phyloP scores from a whole-genome alignment of 2,888 invertebrate species.

The Pyralis farinalis region DNA sequence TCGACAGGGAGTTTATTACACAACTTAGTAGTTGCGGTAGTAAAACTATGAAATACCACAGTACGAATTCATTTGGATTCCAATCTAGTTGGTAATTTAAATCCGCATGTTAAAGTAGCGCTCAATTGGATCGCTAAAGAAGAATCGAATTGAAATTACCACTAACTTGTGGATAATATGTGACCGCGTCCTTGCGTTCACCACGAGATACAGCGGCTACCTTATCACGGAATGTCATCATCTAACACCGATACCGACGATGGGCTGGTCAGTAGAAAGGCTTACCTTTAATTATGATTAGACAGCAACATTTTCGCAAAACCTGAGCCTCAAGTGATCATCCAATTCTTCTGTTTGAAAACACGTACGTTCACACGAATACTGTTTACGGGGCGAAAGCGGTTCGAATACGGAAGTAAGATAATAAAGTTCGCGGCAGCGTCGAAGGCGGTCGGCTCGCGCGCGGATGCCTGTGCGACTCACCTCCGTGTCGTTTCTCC shows the following conservation, averaged over 20 bases:
- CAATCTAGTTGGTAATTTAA: too few species aligned
- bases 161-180: constrained; percentile 28
- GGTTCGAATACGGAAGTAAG: constrained; percentile 61
- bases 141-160: not conserved
- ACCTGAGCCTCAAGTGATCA: not conserved
- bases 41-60: too few species aligned
- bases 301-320: constrained; percentile 36
- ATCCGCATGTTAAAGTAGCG: too few species aligned
- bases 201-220: constrained; percentile 49
- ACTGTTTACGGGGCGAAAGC: constrained; percentile 72
- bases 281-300: constrained; percentile 64
- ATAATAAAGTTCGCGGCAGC: constrained; percentile 30
- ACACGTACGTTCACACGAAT: constrained; percentile 51
- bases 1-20: too few species aligned
- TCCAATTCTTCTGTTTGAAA: constrained; percentile 29
- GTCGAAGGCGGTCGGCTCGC: constrained; percentile 62
- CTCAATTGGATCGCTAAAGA: too few species aligned
- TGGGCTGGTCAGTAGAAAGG: constrained; percentile 51
- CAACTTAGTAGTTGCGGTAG: too few species aligned
- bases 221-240: constrained; percentile 72
- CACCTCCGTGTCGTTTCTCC: constrained; percentile 60
- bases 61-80: too few species aligned
- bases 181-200: constrained; percentile 71
- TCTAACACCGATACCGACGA: constrained; percentile 44
- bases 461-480: constrained; percentile 64